Evolutionary conservation across 2,888 invertebrate genomes (phyloP), one percentile per base, ranked within the genome.

Genomic region (Neoscelio sp.): DNA sequence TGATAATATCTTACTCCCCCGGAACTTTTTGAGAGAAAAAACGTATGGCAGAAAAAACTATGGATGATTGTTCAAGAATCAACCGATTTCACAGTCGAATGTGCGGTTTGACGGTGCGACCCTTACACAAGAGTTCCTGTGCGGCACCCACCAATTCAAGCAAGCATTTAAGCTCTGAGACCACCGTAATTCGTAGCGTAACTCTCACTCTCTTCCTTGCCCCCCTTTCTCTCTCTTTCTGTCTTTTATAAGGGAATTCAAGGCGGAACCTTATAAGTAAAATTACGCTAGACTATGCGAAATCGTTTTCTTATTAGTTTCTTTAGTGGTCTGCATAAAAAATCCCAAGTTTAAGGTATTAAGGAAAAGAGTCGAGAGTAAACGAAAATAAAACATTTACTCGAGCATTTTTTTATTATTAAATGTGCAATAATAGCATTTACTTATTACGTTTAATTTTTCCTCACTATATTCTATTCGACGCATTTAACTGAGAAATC

Each of bases 31-130:
- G 3, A 23, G 23, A 23, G 23, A 3, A 23, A 23, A 23, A 23
- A 23, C 6, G 6, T 23, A 23, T 3, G 6, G 23, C 23, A 4
- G 23, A 23, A 23, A 6, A 23, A 23, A 23, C 2, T 23, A 23
- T 23, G 6, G 23, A 4, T 23, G 50, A 15, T 12, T 50, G 38
- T 38, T 50, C 7, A 48, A 56, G 28, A 68, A 56, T 58, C 38
- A 68, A 35, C 56, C 38, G 42, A 68, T 68, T 68, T 58, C 56
- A 58, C 56, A 56, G 56, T 56, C 28, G 38, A 68, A 68, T 38
- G 35, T 68, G 68, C 38, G 56, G 68, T 56, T 68, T 68, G 68
- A 58, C 48, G 68, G 68, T 12, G 28, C 48, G 56, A 68, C 68
- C 68, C 68, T 54, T 15, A 46, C 48, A 17, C 13, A 54, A 56